These are phyloP conservation scores for Zophobas atratus DNA, from an alignment of 1,140 invertebrate genomes.

Conservation along the genomic window DNA sequence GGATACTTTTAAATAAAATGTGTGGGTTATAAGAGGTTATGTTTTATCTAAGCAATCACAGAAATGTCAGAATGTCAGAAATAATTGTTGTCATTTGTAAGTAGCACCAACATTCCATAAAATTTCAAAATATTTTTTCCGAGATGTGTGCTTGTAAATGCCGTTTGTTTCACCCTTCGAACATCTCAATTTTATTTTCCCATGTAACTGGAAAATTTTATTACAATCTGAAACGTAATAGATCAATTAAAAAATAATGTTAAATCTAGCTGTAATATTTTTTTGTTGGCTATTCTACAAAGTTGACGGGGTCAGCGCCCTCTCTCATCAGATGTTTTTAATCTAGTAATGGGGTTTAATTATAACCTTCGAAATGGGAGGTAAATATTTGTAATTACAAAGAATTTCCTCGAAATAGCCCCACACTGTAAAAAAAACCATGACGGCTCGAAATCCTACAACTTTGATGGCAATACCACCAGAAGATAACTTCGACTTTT, in stretches of 20 bases:
- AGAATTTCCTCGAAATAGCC: constrained; percentile 18
- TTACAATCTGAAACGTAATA: too few species aligned
- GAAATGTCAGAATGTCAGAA: too few species aligned
- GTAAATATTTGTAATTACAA: constrained; percentile 42
- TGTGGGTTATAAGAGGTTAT: neutral
- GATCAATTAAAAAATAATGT: neutral
- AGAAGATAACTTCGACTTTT: constrained; percentile 84
- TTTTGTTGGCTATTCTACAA: neutral
- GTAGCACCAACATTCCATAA: too few species aligned
- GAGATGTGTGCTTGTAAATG: too few species aligned
- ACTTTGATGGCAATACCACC: constrained; percentile 68
- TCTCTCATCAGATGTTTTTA: constrained; percentile 6
- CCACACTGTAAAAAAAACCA: constrained; percentile 32
- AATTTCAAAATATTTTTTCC: too few species aligned
- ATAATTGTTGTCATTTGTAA: too few species aligned
- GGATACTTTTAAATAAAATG: neutral
- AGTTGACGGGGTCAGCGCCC: constrained; percentile 37
- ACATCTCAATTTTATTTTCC: too few species aligned
- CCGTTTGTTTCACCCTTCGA: too few species aligned
- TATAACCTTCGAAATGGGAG: constrained; percentile 46
- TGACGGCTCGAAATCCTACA: constrained; percentile 62
- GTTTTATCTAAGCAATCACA: neutral
- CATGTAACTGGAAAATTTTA: too few species aligned
- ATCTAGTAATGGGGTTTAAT: neutral
- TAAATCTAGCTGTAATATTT: neutral